These are phyloP conservation scores for Pentalonia nigronervosa DNA, from an alignment of 1,140 invertebrate species.

Conservation along the genomic window DNA sequence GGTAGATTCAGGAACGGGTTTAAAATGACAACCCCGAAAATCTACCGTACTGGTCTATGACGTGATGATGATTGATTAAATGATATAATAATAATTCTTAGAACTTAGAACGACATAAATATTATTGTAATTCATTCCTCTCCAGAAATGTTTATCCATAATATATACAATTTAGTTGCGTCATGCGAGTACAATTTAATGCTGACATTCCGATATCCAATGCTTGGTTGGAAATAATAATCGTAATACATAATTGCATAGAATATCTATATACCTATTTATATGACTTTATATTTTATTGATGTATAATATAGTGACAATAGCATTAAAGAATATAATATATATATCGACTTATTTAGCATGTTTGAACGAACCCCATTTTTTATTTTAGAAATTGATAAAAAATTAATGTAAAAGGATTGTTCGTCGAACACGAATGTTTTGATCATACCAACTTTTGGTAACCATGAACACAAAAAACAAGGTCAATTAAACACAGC, in stretches of 20 bases:
- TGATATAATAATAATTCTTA: neutral
- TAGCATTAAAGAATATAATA: neutral
- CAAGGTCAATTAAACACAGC: constrained; percentile 14
- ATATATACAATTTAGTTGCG: neutral
- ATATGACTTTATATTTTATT: no score
- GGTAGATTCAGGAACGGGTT: neutral
- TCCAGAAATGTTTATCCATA: neutral
- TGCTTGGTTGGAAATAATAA: neutral
- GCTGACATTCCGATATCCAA: neutral
- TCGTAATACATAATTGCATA: neutral
- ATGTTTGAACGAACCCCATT: neutral
- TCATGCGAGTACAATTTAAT: neutral
- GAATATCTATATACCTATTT: no score
- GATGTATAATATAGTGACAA: neutral
- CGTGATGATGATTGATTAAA: neutral
- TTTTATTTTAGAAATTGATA: neutral
- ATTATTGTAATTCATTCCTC: neutral
- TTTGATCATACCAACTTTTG: constrained; percentile 17
- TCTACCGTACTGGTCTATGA: neutral
- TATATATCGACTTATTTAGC: neutral
- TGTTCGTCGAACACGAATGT: neutral
- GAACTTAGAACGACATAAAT: neutral
- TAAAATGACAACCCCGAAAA: neutral
- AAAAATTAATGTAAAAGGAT: neutral
- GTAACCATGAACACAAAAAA: constrained; percentile 37